phyloP scores from a whole-genome alignment of 2,113 vertebrate genomes.

The Bothrops jararaca region DNA sequence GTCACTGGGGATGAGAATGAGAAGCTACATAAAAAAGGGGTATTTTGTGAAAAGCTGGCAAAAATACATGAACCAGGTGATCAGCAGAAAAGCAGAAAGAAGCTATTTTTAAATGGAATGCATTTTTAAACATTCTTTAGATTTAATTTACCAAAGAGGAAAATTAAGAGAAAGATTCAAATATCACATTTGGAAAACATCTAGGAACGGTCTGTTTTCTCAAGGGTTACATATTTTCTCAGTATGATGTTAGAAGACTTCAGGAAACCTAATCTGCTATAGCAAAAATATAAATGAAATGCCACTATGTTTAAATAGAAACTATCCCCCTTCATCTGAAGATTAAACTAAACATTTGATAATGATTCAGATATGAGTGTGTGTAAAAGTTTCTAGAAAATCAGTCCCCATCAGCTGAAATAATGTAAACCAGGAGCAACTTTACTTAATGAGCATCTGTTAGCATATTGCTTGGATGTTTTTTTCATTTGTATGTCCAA shows the following conservation, averaged over 20 bases:
- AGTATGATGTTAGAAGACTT: neutral
- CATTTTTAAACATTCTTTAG: neutral
- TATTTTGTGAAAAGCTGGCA: neutral
- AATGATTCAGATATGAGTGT: neutral
- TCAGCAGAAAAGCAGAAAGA: neutral
- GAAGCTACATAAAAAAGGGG: neutral
- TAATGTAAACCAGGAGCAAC: neutral
- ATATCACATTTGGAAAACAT: neutral
- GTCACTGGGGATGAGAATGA: neutral
- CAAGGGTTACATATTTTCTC: neutral
- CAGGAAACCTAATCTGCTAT: too few species aligned
- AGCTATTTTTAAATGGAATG: neutral
- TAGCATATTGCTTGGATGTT: neutral
- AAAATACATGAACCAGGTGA: neutral
- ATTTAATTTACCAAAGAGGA: neutral
- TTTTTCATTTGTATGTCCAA: neutral
- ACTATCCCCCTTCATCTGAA: neutral
- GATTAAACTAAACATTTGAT: neutral
- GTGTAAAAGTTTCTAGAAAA: neutral
- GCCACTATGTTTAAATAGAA: neutral
- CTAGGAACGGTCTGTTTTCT: neutral
- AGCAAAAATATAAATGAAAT: neutral
- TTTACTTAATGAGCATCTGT: neutral
- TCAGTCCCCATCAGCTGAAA: neutral
- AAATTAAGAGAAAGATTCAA: neutral